Percentiles rank a stretch among this genome's conserved stretches.
phyloP scores from a whole-genome alignment of 2,113 vertebrate species.

The Salminus brasiliensis region DNA sequence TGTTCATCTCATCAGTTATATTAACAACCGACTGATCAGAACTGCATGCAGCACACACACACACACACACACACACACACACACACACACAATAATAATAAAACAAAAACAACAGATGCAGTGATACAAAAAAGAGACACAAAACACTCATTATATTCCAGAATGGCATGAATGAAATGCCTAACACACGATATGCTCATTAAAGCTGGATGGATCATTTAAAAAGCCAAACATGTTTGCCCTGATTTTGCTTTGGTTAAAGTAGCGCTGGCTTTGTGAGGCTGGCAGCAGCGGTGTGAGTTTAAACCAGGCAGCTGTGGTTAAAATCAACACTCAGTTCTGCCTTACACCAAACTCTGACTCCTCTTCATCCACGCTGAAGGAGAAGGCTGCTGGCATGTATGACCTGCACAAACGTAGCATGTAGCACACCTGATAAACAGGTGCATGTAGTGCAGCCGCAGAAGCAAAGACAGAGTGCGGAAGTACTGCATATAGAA shows the following conservation, averaged over 20 bases:
- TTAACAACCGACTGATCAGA: constrained; percentile 10
- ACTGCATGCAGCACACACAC: constrained; percentile 34
- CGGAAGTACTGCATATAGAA: background rate
- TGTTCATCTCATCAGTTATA: constrained; percentile 20
- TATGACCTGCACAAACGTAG: constrained; percentile 16
- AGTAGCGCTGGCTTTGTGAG: background rate
- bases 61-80: constrained; percentile 8
- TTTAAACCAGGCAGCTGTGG: background rate
- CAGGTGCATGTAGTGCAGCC: background rate
- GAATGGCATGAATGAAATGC: background rate
- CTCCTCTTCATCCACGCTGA: background rate
- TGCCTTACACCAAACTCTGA: background rate
- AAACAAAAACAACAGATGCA: background rate
- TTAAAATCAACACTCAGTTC: background rate
- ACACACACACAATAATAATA: background rate
- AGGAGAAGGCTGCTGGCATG: background rate
- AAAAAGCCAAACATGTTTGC: background rate
- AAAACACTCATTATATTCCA: background rate
- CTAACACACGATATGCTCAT: background rate
- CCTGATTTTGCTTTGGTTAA: background rate
- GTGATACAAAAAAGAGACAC: background rate
- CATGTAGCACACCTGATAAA: background rate
- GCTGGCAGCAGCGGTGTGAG: background rate
- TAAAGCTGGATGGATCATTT: background rate
- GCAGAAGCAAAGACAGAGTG: background rate